Percentiles rank a stretch among this genome's conserved stretches.
Evolutionary conservation across 53 echinoderm and acorn worm genomes (phyloP).

Genomic region (Luidia sarsii): DNA sequence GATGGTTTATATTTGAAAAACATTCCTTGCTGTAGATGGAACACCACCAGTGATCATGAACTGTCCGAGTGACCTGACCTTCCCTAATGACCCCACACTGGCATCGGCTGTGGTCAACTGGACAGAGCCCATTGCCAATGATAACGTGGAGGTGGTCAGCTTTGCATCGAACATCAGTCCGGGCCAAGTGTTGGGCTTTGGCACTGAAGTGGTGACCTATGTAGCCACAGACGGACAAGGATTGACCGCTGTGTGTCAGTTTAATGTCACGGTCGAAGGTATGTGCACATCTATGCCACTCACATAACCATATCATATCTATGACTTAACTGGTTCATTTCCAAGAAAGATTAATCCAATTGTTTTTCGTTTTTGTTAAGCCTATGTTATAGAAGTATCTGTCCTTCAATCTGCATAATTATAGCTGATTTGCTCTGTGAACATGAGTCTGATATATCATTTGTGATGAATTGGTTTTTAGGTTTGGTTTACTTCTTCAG

Average conservation of each 20-base stretch:
- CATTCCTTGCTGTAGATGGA: constrained; percentile 38
- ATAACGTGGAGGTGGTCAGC: constrained; percentile 66
- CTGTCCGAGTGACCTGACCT: constrained; percentile 40
- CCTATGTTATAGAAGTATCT: no score
- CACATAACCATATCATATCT: no score
- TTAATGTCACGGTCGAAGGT: constrained; percentile 67
- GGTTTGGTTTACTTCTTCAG: no score
- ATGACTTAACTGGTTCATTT: no score
- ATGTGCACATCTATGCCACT: no score
- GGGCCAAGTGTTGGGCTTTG: constrained; percentile 35
- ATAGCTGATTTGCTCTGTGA: no score
- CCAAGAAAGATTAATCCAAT: not conserved
- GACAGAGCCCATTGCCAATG: constrained; percentile 67
- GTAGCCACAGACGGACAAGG: constrained; percentile 45
- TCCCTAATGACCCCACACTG: constrained; percentile 15
- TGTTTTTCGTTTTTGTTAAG: no score
- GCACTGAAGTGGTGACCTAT: constrained; percentile 46
- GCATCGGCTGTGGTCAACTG: constrained; percentile 59
- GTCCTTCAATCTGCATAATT: no score
- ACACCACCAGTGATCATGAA: constrained; percentile 52
- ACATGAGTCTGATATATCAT: no score
- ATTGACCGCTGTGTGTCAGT: constrained; percentile 46
- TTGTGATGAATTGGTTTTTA: no score
- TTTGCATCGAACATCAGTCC: constrained; percentile 49
- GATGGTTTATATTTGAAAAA: no score